Evolutionary conservation across 2,888 invertebrate species (phyloP).

Genomic region (Helicoverpa assulta): DNA sequence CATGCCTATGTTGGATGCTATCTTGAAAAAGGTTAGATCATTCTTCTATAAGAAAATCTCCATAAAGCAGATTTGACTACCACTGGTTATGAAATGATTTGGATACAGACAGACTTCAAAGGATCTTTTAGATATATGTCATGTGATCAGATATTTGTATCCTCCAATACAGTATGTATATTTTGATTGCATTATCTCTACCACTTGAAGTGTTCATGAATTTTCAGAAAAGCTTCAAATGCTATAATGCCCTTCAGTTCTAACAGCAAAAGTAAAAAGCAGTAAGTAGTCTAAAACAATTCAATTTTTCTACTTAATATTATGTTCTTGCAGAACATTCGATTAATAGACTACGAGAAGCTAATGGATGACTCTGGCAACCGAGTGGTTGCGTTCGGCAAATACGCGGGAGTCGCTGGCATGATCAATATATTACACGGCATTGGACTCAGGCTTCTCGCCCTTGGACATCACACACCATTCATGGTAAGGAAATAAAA

Average conservation of each 20-base stretch:
- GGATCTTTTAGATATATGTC: too few relatives aligned
- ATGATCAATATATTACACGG: slow-evolving; percentile 99
- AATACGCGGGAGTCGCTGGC: slow-evolving; percentile 99
- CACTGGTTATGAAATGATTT: too few relatives aligned
- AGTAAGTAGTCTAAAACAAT: too few relatives aligned
- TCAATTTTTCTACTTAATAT: background rate
- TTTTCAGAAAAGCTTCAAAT: too few relatives aligned
- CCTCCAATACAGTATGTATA: too few relatives aligned
- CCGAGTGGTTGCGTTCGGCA: slow-evolving; percentile 99
- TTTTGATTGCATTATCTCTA: too few relatives aligned
- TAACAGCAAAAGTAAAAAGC: too few relatives aligned
- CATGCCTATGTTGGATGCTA: slow-evolving; percentile 98
- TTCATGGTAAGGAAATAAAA: slow-evolving; percentile 95
- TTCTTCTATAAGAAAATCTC: background rate
- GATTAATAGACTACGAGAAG: slow-evolving; percentile 99
- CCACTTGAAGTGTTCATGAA: too few relatives aligned
- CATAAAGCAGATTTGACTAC: too few relatives aligned
- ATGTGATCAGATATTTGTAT: too few relatives aligned
- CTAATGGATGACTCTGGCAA: slow-evolving; percentile 97
- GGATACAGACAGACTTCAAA: too few relatives aligned
- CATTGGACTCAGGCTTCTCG: slow-evolving; percentile 97
- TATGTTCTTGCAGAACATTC: slow-evolving; percentile 92
- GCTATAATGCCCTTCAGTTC: too few relatives aligned
- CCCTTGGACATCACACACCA: slow-evolving; percentile 99
- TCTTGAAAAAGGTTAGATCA: slow-evolving; percentile 94